Conservation (phyloP, 2,113 vertebrate species). For the Sinocyclocheilus grahami region DNA sequence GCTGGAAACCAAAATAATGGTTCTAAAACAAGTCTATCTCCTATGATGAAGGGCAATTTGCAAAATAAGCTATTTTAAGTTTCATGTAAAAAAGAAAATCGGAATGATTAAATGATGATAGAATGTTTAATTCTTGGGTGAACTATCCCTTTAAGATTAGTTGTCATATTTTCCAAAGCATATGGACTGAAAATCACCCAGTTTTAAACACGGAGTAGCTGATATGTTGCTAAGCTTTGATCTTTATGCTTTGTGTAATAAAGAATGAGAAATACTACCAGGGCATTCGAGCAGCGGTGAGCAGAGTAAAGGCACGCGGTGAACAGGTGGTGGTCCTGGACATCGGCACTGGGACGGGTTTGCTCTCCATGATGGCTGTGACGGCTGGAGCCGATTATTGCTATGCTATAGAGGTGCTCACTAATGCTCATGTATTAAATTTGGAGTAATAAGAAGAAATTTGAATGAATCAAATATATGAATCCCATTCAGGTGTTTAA, state of each 20-base stretch:
- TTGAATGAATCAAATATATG: not conserved
- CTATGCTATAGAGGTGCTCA: slow-evolving; percentile 88
- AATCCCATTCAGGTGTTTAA: slow-evolving; percentile 85
- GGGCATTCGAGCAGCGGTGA: slow-evolving; percentile 89
- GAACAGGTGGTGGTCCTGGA: slow-evolving; percentile 87
- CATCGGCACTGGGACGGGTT: slow-evolving; percentile 94
- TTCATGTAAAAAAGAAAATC: not conserved
- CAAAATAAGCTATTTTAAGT: too few species aligned
- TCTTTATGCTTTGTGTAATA: slow-evolving; percentile 1
- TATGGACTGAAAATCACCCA: not conserved
- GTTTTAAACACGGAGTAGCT: too few species aligned
- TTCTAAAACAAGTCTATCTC: not conserved
- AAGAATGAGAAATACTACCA: slow-evolving; percentile 92
- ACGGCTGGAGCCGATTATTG: slow-evolving; percentile 92
- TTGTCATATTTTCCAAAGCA: not conserved
- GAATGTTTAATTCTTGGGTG: not conserved
- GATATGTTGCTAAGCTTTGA: too few species aligned
- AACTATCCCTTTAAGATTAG: not conserved
- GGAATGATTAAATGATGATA: not conserved
- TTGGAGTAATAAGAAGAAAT: not conserved
- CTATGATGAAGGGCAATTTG: not conserved
- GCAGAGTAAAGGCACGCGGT: slow-evolving; percentile 84
- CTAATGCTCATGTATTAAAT: slow-evolving; percentile 31
- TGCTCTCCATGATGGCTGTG: slow-evolving; percentile 97
- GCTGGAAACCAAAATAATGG: not conserved